phyloP scores from a whole-genome alignment of 2,888 invertebrate species.

The Lithophane semibrunnea region DNA sequence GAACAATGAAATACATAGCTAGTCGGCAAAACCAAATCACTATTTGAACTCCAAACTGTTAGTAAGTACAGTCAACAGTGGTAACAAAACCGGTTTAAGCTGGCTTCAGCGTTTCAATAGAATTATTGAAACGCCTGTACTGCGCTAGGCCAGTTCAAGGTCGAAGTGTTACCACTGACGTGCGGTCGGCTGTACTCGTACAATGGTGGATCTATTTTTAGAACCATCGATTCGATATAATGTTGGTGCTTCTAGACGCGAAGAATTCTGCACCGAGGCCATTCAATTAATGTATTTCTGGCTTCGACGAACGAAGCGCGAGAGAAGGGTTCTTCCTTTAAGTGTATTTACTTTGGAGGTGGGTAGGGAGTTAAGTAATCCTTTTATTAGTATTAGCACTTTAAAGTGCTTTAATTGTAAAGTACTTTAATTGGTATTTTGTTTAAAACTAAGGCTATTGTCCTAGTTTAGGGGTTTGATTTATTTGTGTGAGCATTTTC shows the following conservation, averaged over 20 bases:
- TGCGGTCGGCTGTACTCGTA: not conserved
- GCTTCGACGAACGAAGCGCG: constrained; percentile 14
- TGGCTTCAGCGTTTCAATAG: not conserved
- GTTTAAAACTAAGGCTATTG: not conserved
- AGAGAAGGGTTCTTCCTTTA: constrained; percentile 20
- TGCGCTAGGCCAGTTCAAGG: no score
- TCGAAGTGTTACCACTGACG: not conserved
- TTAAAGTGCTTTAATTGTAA: no score
- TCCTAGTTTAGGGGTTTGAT: not conserved
- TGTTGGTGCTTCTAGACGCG: not conserved
- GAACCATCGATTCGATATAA: constrained; percentile 14
- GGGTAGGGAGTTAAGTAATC: constrained; percentile 2
- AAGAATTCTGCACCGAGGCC: constrained; percentile 21
- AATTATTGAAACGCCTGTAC: not conserved
- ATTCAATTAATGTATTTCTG: constrained; percentile 50
- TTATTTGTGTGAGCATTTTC: not conserved
- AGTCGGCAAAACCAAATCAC: not conserved
- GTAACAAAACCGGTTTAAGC: no score
- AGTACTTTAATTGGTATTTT: not conserved
- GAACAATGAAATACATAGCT: not conserved
- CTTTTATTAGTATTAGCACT: not conserved
- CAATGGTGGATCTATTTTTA: not conserved
- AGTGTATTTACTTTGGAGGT: constrained; percentile 8
- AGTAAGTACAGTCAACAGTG: not conserved
- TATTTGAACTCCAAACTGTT: not conserved